Evolutionary conservation across 2,113 vertebrate species (phyloP), one percentile per base, ranked within the genome.

Genomic region (Seriola aureovittata): DNA sequence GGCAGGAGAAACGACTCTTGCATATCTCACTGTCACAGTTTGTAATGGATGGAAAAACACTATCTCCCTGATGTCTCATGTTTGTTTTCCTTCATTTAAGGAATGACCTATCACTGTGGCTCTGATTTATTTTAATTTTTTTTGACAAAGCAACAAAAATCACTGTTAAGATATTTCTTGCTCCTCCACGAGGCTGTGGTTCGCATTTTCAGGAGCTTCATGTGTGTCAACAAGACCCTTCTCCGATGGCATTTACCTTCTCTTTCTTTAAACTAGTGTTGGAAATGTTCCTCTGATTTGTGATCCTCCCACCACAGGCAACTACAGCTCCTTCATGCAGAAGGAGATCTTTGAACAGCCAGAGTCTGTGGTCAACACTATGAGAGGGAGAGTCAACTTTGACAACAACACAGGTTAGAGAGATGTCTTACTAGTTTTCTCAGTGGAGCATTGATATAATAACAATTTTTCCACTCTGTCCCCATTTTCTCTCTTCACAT

Each of bases 301-400:
- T 87, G 57, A 71, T 50, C 78, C 82, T 86, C 69, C 19, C 79
- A 62, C 81, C 62, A 0, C 86, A 99, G 98, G 98, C 42, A 99
- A 99, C 94, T 99, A 96, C 95, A 99, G 98, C 86, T 97, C 98
- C 1, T 99, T 99, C 91, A 99, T 99, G 98, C 98, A 99, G 94
- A 99, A 99, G 89, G 98, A 99, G 75, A 99, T 99, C 85, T 99
- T 99, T 91, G 98, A 99, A 77, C 98, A 99, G 91, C 98, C 98
- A 0, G 98, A 99, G 84, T 99, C 98, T 19, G 98, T 99, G 1
- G 97, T 99, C 74, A 99, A 99, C 84, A 99, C 98, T 1, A 99
- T 99, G 98, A 97, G 98, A 94, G 98, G 98, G 88, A 96, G 98
- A 93, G 93, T 99, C 88, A 99, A 99, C 94, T 99, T 99, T 25